Evolutionary conservation across 2,797 vertebrate genomes (phyloP), one percentile per base, ranked within the genome.

Genomic region (Acanthurus leucopareius): DNA sequence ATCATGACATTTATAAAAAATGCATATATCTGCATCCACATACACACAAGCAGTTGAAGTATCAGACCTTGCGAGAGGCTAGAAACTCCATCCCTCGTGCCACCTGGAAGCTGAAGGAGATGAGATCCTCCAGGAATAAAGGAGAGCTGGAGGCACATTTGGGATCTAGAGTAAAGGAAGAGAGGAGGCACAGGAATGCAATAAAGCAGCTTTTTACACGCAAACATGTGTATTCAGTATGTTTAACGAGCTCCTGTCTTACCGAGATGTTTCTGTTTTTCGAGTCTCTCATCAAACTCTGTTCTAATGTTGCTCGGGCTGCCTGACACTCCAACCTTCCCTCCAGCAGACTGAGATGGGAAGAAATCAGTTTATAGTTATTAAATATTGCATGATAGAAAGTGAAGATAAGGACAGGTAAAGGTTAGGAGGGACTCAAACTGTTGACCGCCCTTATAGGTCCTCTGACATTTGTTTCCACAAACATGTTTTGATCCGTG

Each of bases 21-120:
- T 1, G 7, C 1, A 28, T 0, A 1, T 25, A 73, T 9, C 57
- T 16, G 15, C 2, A 51, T 48, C 25, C 15, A 11, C 44, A 28
- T 11, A 58, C n/a, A 25, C n/a, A 20, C 38, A 9, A 10, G 2
- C 48, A 62, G 45, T n/a, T 7, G 3, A 5, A 22, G 44, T 25
- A 7, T 66, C 76, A 77, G 44, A 94, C 95, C 94, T 94, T 96
- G 80, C 94, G 94, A 62, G 95, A 95, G 13, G 95, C 96, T 65
- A 99, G 94, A 86, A 99, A 99, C 93, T 98, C 97, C 98, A 99
- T 99, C 75, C 98, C 98, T 90, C 96, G 95, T 13, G 97, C 97
- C 89, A 99, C 98, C 89, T 99, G 98, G 89, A 99, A 98, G 90
- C 98, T 99, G 92, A 97, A 99, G 54, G 97, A 99, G 85, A 99